These are phyloP conservation scores for Mnemiopsis leidyi DNA, from an alignment of 37 sponge, comb jelly and placozoan species.

Conservation along the genomic window DNA sequence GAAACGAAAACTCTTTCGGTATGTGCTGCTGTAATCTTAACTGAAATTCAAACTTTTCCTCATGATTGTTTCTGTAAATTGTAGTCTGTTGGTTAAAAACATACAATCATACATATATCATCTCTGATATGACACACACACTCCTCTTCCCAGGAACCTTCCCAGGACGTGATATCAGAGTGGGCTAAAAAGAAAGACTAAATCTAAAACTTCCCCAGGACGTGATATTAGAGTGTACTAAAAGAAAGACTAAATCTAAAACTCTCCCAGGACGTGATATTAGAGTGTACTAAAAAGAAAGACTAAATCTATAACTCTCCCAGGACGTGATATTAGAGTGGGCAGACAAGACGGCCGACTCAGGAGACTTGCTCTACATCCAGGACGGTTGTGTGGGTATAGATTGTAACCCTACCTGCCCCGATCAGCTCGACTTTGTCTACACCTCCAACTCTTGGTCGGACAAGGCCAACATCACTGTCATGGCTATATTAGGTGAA, in stretches of 20 bases:
- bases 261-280: background rate
- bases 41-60: background rate
- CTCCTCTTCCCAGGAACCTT: too few species aligned
- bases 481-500: constrained; percentile 5
- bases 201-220: too few species aligned
- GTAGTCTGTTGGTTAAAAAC: too few species aligned
- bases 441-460: background rate
- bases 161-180: too few species aligned
- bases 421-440: background rate
- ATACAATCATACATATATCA: too few species aligned
- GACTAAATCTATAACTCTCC: background rate
- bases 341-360: background rate
- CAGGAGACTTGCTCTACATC: background rate
- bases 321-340: background rate
- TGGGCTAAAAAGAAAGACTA: too few species aligned
- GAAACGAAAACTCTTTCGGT: background rate
- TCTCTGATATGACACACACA: too few species aligned
- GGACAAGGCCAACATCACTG: background rate
- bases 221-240: background rate
- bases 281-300: background rate
- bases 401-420: constrained; percentile 16
- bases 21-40: background rate
- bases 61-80: background rate
- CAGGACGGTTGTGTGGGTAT: constrained; percentile 50
- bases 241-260: too few species aligned